Base-by-base conservation (phyloP, 2,888 invertebrate genomes). In the Sphaerophoria taeniata region DNA sequence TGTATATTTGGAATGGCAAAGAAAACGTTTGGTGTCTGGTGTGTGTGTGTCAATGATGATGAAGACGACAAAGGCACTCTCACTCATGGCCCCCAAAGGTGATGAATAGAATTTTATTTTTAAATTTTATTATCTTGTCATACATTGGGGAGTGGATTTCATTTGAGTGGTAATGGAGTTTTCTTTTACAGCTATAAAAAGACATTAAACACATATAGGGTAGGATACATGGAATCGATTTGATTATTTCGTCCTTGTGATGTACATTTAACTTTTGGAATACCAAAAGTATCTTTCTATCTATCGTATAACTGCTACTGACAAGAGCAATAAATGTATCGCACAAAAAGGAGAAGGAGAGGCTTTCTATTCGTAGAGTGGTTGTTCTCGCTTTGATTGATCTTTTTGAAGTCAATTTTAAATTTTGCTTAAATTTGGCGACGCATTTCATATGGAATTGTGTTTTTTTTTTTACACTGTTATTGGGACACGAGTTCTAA, bases 101-200 rank as follows among this genome's bases (percentile, higher is more conserved):
- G 51, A 9, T 69, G 39, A 47, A 69, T 39, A 51, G 55, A 77
- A 49, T 56, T 74, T 58, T 78, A 83, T 78, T 83, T 78, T 70
- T 83, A 73, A 45, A 65, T 78, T 63, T 74, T 73, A 77, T 73
- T 51, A 77, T 39, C 72, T 31, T 65, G 65, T 65, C 56, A 58
- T 53, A 24, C 24, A 58, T 61, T 56, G 45, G 58, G 51, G 39
- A 55, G 55, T 39, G 14, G 39, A 61, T 67, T 49, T 36, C 39
- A 67, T 67, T 67, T 67, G 3, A 67, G 53, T 39, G 16, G 12
- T 60, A 67, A 36, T 67, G 51, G 51, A 67, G 65, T 67, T 67
- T 67, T 53, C 31, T 24, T 7, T 39, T 39, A 4, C n/a, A 36
- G 51, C 67, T 67, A 53, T 53, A 67, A 67, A 67, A 67, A 53